These are phyloP conservation scores for Artemia sinica DNA, from an alignment of 2,888 invertebrate genomes.

Conservation along the genomic window DNA sequence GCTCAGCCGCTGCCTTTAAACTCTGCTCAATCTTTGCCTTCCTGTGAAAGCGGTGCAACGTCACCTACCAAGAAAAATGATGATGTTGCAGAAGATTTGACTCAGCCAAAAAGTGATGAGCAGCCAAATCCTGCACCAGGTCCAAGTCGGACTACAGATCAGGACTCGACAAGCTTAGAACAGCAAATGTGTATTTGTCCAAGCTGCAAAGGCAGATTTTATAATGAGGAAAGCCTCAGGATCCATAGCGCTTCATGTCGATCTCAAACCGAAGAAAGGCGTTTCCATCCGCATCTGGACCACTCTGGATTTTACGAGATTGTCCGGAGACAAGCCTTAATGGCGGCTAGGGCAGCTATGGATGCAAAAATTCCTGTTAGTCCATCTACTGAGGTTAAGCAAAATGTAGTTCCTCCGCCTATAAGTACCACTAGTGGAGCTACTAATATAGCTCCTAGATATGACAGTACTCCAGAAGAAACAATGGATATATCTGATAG, in stretches of 20 bases:
- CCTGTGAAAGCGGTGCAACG: slow-evolving; percentile 10
- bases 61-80: slow-evolving; percentile 7
- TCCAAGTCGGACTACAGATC: slow-evolving; percentile 14
- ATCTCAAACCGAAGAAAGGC: slow-evolving; percentile 14
- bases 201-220: slow-evolving; percentile 25
- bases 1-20: slow-evolving; percentile 8
- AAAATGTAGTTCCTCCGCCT: not conserved
- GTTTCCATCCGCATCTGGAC: not conserved
- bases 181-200: slow-evolving; percentile 23
- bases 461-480: slow-evolving; percentile 8
- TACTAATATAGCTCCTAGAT: not conserved
- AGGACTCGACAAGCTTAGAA: slow-evolving; percentile 2
- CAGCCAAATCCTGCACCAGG: slow-evolving; percentile 9
- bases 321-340: slow-evolving; percentile 6
- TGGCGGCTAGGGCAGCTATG: not conserved
- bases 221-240: slow-evolving; percentile 26
- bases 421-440: not conserved
- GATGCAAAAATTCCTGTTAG: slow-evolving; percentile 2
- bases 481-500: slow-evolving; percentile 8
- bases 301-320: not conserved
- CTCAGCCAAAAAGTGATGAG: not conserved
- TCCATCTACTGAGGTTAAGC: slow-evolving; percentile 2
- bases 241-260: slow-evolving; percentile 23
- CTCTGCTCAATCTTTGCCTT: slow-evolving; percentile 12
- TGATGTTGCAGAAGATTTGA: slow-evolving; percentile 4